phyloP scores from a whole-genome alignment of 2,888 invertebrate genomes.

The Atethmia centrago region DNA sequence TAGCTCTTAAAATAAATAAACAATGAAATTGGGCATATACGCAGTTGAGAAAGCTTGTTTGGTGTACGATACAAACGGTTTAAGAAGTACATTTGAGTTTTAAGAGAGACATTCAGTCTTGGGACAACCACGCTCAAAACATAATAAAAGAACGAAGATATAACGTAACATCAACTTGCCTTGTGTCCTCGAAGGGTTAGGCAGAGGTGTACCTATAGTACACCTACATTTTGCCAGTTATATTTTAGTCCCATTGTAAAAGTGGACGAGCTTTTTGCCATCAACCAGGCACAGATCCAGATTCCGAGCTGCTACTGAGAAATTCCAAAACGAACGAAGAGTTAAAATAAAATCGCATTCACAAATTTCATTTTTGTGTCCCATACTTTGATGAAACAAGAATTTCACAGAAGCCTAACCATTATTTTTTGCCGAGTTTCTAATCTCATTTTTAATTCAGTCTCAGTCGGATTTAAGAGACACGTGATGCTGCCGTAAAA shows the following conservation, averaged over 20 bases:
- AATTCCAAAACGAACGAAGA: no score
- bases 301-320: no score
- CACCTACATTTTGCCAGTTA: no score
- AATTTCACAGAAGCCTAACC: conserved; percentile 30
- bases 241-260: no score
- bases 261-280: no score
- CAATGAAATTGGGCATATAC: conserved; percentile 32
- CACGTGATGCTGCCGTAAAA: conserved; percentile 37
- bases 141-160: neutral
- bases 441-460: conserved; percentile 56
- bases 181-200: no score
- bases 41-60: conserved; percentile 35
- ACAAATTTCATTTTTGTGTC: neutral
- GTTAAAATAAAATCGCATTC: neutral
- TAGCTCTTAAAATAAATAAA: conserved; percentile 67
- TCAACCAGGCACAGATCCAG: no score
- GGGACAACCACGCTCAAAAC: neutral
- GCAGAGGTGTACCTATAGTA: no score
- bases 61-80: neutral
- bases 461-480: conserved; percentile 34
- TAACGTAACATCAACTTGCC: no score
- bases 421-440: conserved; percentile 36
- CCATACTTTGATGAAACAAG: conserved; percentile 30
- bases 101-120: neutral
- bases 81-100: neutral